A percentile compares a stretch with the other conserved stretches of the same genome.
Conservation (phyloP, 1,140 invertebrate species). For the Planococcus citri region DNA sequence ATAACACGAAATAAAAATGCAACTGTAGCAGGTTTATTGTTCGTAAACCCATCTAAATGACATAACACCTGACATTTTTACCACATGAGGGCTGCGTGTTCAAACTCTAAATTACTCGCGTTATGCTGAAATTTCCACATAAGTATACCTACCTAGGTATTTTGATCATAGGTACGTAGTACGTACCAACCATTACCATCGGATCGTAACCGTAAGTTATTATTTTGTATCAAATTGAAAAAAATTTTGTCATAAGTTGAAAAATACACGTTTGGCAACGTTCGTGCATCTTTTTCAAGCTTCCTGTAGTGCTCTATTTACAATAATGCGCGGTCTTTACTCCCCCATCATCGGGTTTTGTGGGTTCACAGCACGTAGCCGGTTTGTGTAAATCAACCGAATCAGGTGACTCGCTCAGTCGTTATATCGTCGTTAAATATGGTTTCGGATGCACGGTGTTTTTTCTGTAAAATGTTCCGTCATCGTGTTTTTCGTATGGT, state of each 20-base stretch:
- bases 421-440: conserved; percentile 9
- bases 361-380: conserved; percentile 12
- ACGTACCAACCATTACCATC: too few relatives aligned
- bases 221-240: too few relatives aligned
- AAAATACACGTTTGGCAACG: neutral
- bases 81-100: neutral
- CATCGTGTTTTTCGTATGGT: neutral
- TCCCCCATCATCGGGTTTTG: conserved; percentile 16
- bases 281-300: neutral
- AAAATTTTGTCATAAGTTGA: too few relatives aligned
- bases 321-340: conserved; percentile 16
- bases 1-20: neutral
- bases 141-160: too few relatives aligned
- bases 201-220: too few relatives aligned
- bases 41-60: neutral
- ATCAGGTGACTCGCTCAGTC: conserved; percentile 11
- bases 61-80: neutral
- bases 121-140: neutral
- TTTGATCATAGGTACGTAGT: too few relatives aligned
- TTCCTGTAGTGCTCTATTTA: conserved; percentile 11
- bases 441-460: conserved; percentile 5
- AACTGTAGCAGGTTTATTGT: conserved; percentile 6
- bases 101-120: neutral
- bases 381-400: conserved; percentile 20
- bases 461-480: neutral